Base-by-base conservation (phyloP, 2,888 invertebrate species). In the Ophion ventricosus region DNA sequence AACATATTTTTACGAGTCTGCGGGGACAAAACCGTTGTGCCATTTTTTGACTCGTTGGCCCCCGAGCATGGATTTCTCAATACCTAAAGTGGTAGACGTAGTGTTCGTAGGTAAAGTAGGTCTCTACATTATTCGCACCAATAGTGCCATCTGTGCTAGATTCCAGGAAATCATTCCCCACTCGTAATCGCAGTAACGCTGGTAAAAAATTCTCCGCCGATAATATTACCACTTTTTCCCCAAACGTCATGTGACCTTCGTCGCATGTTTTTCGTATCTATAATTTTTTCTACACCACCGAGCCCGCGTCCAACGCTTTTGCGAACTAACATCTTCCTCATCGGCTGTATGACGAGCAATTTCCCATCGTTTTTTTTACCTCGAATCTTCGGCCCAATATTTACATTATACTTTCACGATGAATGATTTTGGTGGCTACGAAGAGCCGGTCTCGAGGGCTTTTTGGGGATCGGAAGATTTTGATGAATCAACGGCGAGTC, bases 391-490 rank as follows among this genome's bases (percentile, higher is more conserved):
- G 0, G 14, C 49, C 17, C 14, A 49, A 49, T 49, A 49, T 49
- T 49, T 49, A 49, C 49, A 17, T 49, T 49, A 14, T 4, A 11
- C 4, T 11, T 17, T 49, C 14, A 17, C 49, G 14, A 84, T 84
- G 84, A 90, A 89, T 74, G 88, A 87, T 79, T 93, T 93, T 78
- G 92, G 92, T 61, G 92, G 91, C 88, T 90, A 92, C 64, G 88
- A 91, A 43, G 89, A 91, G 77, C 93, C 93, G 35, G 88, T 88
- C 54, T 93, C 93, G 1, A 89, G 93, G 80, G 93, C 93, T 40
- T 93, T 93, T 89, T 93, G 93, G 93, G 88, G 87, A 23, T 91
- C 91, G 11, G 91, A 92, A 23, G 92, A 93, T 8, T 67, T 75
- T 17, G 92, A 90, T 35, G 90, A 88, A 82, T 64, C 67, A 14